Evolutionary conservation across 2,888 invertebrate genomes (phyloP).

Genomic region (Phanerotoma sp.): DNA sequence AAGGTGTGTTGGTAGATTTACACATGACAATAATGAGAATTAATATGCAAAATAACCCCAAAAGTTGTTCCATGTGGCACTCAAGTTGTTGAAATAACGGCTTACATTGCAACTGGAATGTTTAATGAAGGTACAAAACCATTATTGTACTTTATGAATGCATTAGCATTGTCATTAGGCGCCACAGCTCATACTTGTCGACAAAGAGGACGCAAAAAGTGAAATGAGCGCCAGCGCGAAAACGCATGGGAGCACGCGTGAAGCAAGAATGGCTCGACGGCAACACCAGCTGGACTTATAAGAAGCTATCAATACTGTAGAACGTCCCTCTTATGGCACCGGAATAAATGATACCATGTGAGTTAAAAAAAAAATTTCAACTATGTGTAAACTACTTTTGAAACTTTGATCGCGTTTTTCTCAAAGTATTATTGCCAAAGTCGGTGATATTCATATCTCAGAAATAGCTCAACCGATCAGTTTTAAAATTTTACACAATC

Average conservation of each 20-base stretch:
- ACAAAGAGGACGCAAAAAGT: too few species aligned
- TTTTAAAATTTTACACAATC: too few species aligned
- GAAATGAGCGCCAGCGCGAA: too few species aligned
- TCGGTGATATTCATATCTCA: not conserved
- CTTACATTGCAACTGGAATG: not conserved
- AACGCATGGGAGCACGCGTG: too few species aligned
- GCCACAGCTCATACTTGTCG: too few species aligned
- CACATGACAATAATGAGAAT: constrained; percentile 4
- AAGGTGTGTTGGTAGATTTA: not conserved
- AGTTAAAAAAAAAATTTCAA: not conserved
- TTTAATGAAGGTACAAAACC: constrained; percentile 1
- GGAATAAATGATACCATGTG: not conserved
- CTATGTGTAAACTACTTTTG: not conserved
- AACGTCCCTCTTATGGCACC: not conserved
- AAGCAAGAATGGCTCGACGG: too few species aligned
- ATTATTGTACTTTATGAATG: not conserved
- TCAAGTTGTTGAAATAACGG: not conserved
- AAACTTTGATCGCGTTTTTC: not conserved
- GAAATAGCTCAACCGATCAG: too few species aligned
- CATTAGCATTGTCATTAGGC: too few species aligned
- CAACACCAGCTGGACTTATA: not conserved
- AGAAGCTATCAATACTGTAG: not conserved
- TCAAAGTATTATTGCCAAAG: not conserved
- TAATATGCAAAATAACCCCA: constrained; percentile 8
- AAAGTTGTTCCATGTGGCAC: constrained; percentile 6